A percentile compares a stretch with the other conserved stretches of the same genome.
Evolutionary conservation across 2,888 invertebrate species (phyloP).

Genomic region (Drosophila conformis): DNA sequence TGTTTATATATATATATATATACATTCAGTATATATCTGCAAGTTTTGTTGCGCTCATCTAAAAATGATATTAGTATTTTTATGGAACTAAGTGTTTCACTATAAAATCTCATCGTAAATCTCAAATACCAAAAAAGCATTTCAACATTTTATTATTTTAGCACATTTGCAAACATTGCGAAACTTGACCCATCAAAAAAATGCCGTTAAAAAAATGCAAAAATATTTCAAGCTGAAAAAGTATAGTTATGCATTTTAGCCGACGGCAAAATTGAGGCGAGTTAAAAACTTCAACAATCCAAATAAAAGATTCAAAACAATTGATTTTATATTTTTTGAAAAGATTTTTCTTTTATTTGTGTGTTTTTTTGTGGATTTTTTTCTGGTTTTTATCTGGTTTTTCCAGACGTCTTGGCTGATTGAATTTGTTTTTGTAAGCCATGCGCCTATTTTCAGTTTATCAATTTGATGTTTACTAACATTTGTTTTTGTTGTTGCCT

Average conservation of each 20-base stretch:
- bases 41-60: conserved; percentile 34
- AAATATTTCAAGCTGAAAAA: conserved; percentile 13
- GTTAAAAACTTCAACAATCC: conserved; percentile 5
- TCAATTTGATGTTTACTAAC: conserved; percentile 67
- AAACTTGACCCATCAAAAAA: conserved; percentile 4
- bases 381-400: conserved; percentile 41
- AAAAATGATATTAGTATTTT: conserved; percentile 29
- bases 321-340: conserved; percentile 66
- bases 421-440: conserved; percentile 45
- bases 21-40: conserved; percentile 2
- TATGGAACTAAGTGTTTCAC: conserved; percentile 38
- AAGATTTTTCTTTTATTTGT: conserved; percentile 81
- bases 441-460: conserved; percentile 49
- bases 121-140: conserved; percentile 49
- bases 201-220: neutral
- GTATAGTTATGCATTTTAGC: neutral
- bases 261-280: conserved; percentile 30
- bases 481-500: conserved; percentile 47
- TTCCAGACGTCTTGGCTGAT: conserved; percentile 61
- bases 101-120: conserved; percentile 58
- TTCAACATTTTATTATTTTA: conserved; percentile 23
- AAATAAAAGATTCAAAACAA: conserved; percentile 36
- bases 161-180: conserved; percentile 23
- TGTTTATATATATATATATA: neutral
- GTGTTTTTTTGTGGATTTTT: conserved; percentile 65